These are phyloP conservation scores for Microtus oregoni DNA, from an alignment of 2,113 vertebrate species.

Conservation along the genomic window DNA sequence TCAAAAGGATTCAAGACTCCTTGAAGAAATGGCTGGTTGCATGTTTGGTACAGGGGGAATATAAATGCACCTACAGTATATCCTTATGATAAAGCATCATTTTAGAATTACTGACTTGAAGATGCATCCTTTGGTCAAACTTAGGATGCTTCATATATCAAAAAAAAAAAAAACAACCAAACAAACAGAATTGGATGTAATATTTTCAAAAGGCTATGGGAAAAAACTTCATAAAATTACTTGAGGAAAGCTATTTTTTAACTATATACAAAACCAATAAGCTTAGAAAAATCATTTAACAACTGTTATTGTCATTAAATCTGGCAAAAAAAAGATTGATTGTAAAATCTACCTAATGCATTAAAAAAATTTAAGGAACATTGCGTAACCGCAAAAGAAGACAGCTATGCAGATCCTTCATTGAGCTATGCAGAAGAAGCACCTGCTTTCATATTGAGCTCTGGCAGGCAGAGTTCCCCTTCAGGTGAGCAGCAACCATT, in stretches of 20 bases:
- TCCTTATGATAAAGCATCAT: not conserved
- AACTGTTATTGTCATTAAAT: conserved; percentile 46
- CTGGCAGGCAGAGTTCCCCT: not conserved
- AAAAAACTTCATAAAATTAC: not conserved
- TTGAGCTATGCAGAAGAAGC: not conserved
- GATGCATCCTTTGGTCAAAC: not conserved
- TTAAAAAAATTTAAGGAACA: not conserved
- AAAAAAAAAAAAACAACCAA: conserved; percentile 15
- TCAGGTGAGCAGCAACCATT: not conserved
- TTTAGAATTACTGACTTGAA: not conserved
- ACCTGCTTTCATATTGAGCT: not conserved
- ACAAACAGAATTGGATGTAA: not conserved
- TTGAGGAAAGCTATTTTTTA: conserved; percentile 44
- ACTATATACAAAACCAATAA: not conserved
- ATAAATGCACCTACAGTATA: not conserved
- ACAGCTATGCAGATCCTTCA: not conserved
- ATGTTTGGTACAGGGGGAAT: not conserved
- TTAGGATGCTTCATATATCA: conserved; percentile 20
- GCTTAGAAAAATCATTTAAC: conserved; percentile 19
- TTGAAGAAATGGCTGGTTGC: conserved; percentile 32
- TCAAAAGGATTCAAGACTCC: not conserved
- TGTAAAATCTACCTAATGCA: not conserved
- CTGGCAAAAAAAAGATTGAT: not conserved
- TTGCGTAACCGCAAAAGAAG: not conserved
- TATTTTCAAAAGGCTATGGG: not conserved